Evolutionary conservation across 2,797 vertebrate genomes (phyloP).

Genomic region (Tadarida brasiliensis): DNA sequence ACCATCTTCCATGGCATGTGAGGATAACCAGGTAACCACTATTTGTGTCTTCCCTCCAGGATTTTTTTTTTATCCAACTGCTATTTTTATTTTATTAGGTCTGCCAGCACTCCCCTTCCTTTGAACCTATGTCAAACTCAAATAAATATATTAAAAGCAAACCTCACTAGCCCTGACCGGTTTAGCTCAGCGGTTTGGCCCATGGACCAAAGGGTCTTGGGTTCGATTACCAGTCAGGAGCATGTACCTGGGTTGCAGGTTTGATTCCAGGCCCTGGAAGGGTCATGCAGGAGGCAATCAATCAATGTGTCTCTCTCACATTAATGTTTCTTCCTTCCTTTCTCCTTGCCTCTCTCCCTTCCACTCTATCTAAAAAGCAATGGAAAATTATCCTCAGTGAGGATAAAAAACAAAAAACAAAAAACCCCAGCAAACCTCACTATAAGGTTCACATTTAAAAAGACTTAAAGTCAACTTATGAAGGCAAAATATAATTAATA

Average conservation of each 20-base stretch:
- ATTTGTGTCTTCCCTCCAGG: background rate
- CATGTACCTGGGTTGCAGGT: too few relatives aligned
- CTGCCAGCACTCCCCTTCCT: conserved; percentile 50
- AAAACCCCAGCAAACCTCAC: background rate
- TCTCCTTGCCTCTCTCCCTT: too few relatives aligned
- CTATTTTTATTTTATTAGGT: conserved; percentile 15
- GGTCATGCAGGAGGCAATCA: too few relatives aligned
- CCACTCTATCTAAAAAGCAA: too few relatives aligned
- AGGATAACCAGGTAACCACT: background rate
- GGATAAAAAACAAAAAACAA: too few relatives aligned
- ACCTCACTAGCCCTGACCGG: background rate
- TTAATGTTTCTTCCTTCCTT: too few relatives aligned
- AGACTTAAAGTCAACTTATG: conserved; percentile 23
- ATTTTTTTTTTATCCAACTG: background rate
- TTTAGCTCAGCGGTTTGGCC: too few relatives aligned
- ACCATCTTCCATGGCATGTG: background rate
- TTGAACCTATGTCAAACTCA: background rate
- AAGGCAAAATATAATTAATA: conserved; percentile 27
- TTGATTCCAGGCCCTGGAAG: too few relatives aligned
- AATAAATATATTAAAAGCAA: conserved; percentile 15
- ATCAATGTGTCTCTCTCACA: too few relatives aligned
- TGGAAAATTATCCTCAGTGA: too few relatives aligned
- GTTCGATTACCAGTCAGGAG: too few relatives aligned
- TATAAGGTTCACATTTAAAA: conserved; percentile 42
- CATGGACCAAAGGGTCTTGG: too few relatives aligned